Conservation (phyloP, 1,140 invertebrate species). For the Bombus superbus region DNA sequence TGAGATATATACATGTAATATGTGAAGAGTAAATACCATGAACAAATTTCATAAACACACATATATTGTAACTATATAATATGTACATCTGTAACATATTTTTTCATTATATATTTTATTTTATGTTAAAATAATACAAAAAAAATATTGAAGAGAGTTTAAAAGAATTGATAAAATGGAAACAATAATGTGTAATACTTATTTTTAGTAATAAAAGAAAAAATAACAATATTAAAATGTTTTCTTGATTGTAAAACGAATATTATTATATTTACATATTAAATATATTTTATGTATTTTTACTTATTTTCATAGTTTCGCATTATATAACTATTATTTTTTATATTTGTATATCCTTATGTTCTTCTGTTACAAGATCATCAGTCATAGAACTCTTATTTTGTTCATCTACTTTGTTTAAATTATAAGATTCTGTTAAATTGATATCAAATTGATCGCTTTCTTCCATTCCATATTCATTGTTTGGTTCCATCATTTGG, state of each 20-base stretch:
- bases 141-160: background rate
- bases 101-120: slow-evolving; percentile 77
- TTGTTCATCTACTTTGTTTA: background rate
- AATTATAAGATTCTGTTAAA: background rate
- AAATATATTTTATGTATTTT: background rate
- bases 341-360: background rate
- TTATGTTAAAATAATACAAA: slow-evolving; percentile 62
- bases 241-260: background rate
- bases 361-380: background rate
- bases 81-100: slow-evolving; percentile 72
- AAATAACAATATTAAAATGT: background rate
- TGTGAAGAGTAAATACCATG: slow-evolving; percentile 6
- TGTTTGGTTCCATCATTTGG: background rate
- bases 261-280: background rate
- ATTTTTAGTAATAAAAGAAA: slow-evolving; percentile 15
- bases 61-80: slow-evolving; percentile 39
- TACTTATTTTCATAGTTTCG: background rate
- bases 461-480: too few species aligned
- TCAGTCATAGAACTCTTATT: background rate
- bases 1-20: slow-evolving; percentile 1
- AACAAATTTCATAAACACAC: background rate
- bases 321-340: background rate
- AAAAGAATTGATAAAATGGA: background rate
- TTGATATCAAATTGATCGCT: background rate
- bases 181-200: slow-evolving; percentile 5